Percentiles rank a stretch among this genome's conserved stretches.
These are phyloP conservation scores for Drosophila pandora DNA, from an alignment of 1,140 invertebrate species.

Conservation along the genomic window DNA sequence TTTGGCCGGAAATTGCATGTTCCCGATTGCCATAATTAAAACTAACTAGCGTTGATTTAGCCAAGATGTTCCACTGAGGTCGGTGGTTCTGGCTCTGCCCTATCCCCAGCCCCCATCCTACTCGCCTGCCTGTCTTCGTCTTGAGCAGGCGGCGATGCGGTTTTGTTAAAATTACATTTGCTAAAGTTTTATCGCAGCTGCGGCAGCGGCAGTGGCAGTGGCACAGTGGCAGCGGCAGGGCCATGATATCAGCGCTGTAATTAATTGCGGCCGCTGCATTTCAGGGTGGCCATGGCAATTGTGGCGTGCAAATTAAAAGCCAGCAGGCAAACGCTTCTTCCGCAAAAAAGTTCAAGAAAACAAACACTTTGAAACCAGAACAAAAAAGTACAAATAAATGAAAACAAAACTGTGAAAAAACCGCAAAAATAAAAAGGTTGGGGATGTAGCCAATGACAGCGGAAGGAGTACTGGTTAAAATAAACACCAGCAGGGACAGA, in stretches of 20 bases:
- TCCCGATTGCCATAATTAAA: slow-evolving; percentile 76
- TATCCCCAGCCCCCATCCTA: slow-evolving; percentile 9
- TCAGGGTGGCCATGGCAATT: slow-evolving; percentile 78
- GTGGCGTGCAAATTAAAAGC: slow-evolving; percentile 81
- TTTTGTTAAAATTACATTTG: slow-evolving; percentile 83
- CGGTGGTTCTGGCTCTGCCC: slow-evolving; percentile 18
- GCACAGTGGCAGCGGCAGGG: slow-evolving; percentile 29
- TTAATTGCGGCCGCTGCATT: slow-evolving; percentile 81
- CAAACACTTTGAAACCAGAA: slow-evolving; percentile 64
- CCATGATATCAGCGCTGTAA: slow-evolving; percentile 77
- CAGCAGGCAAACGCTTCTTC: slow-evolving; percentile 58
- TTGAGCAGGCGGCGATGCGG: slow-evolving; percentile 77
- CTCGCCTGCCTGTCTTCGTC: slow-evolving; percentile 42
- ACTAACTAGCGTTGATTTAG: slow-evolving; percentile 73
- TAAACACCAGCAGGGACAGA: slow-evolving; percentile 53
- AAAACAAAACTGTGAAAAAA: slow-evolving; percentile 38
- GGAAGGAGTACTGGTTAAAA: slow-evolving; percentile 11
- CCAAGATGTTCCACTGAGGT: slow-evolving; percentile 59
- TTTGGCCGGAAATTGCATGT: slow-evolving; percentile 71
- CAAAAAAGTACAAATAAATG: slow-evolving; percentile 33
- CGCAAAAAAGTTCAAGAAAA: slow-evolving; percentile 66
- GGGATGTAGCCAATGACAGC: slow-evolving; percentile 25
- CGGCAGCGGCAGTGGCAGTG: slow-evolving; percentile 30
- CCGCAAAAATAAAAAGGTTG: slow-evolving; percentile 32
- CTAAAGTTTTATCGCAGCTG: slow-evolving; percentile 78